A percentile compares a stretch with the other conserved stretches of the same genome.
Evolutionary conservation across 2,797 vertebrate species (phyloP).

Genomic region (Taeniopygia guttata): DNA sequence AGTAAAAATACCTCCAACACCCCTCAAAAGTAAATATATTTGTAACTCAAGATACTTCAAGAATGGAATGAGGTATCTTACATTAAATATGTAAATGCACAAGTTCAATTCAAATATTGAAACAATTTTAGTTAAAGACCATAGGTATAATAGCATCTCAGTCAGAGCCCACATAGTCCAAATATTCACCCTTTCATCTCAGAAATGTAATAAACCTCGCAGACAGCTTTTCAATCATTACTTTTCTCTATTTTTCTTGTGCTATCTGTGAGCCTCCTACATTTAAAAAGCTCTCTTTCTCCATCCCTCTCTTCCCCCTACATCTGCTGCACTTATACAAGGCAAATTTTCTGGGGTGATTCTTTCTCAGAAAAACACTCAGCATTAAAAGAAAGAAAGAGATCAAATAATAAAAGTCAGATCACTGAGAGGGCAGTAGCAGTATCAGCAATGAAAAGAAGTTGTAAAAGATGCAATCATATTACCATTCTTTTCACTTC

Average conservation of each 20-base stretch:
- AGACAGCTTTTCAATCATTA: neutral
- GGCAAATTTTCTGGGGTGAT: neutral
- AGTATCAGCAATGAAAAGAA: neutral
- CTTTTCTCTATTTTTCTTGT: neutral
- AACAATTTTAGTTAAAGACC: neutral
- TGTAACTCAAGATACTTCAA: neutral
- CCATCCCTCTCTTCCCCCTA: neutral
- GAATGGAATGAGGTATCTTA: neutral
- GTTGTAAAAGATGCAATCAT: slow-evolving; percentile 40
- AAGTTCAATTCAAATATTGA: neutral
- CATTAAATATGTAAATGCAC: neutral
- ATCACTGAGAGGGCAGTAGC: neutral
- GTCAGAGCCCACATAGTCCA: neutral
- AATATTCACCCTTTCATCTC: neutral
- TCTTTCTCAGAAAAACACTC: slow-evolving; percentile 15
- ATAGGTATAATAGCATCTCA: neutral
- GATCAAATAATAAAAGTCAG: slow-evolving; percentile 20
- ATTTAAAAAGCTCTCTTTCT: neutral
- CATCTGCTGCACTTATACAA: neutral
- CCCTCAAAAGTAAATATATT: neutral
- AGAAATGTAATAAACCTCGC: neutral
- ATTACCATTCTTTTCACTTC: slow-evolving; percentile 72
- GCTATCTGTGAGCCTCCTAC: neutral
- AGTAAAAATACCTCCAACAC: neutral
- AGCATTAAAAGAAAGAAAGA: neutral